Evolutionary conservation across 2,888 invertebrate species (phyloP).

Genomic region (Drosophila hawaiiensis): DNA sequence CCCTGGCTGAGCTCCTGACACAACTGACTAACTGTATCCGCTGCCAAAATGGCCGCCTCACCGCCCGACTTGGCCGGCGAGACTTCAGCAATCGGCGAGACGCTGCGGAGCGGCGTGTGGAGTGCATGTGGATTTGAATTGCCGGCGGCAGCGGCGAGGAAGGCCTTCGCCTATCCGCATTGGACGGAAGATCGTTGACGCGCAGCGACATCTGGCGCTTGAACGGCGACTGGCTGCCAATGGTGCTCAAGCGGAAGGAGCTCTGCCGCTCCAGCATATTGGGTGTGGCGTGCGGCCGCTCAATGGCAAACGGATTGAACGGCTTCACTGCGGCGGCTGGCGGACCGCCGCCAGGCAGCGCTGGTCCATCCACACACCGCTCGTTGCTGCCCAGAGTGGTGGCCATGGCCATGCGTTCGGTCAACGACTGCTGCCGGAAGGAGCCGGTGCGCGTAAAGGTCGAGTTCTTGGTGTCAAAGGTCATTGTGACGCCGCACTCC

Average conservation of each 20-base stretch:
- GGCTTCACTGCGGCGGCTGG: slow-evolving; percentile 86
- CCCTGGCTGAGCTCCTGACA: slow-evolving; percentile 91
- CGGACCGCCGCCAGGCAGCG: slow-evolving; percentile 50
- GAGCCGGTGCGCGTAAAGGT: slow-evolving; percentile 97
- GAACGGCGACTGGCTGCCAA: slow-evolving; percentile 93
- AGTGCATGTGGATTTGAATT: slow-evolving; percentile 57
- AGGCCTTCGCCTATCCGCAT: slow-evolving; percentile 91
- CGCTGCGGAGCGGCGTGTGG: slow-evolving; percentile 86
- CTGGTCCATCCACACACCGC: slow-evolving; percentile 83
- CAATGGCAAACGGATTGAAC: slow-evolving; percentile 96
- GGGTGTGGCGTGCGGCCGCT: slow-evolving; percentile 97
- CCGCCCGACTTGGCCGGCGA: slow-evolving; percentile 86
- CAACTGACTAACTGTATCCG: slow-evolving; percentile 89
- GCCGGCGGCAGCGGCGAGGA: slow-evolving; percentile 83
- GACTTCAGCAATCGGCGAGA: slow-evolving; percentile 92
- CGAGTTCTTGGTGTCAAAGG: slow-evolving; percentile 94
- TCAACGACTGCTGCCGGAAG: slow-evolving; percentile 93
- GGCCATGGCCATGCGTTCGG: slow-evolving; percentile 89
- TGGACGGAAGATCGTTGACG: slow-evolving; percentile 97
- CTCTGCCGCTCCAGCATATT: slow-evolving; percentile 97
- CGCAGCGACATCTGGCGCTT: slow-evolving; percentile 98
- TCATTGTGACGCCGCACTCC: slow-evolving; percentile 97
- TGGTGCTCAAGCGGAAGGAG: slow-evolving; percentile 94
- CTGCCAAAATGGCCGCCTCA: slow-evolving; percentile 75
- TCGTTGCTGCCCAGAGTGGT: slow-evolving; percentile 87